Percentiles rank a stretch among this genome's conserved stretches.
These are phyloP conservation scores for Meandrina meandrites DNA, from an alignment of 92 coral and sea anemone species.

Conservation along the genomic window DNA sequence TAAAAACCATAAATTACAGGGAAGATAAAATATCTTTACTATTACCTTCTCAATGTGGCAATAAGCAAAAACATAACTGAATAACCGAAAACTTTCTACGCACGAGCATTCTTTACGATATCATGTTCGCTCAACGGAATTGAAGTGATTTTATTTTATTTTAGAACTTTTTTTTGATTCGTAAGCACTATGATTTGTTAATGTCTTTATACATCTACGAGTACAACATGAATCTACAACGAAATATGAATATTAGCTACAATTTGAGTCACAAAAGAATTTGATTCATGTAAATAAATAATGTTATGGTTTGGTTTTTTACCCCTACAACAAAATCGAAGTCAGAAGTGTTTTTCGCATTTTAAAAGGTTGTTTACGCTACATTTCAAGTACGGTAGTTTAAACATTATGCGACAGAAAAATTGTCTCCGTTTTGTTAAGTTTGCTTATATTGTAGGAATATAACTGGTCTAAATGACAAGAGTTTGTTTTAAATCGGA, in stretches of 20 bases:
- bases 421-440: background rate
- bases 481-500: conserved; percentile 17
- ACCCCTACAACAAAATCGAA: background rate
- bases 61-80: background rate
- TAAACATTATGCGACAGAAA: background rate
- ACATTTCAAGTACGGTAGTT: background rate
- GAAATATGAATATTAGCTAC: background rate
- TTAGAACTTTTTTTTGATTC: too few relatives aligned
- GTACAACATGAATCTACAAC: background rate
- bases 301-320: background rate
- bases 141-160: background rate
- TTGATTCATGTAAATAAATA: background rate
- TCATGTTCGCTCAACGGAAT: too few relatives aligned
- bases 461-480: background rate
- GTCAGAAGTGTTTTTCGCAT: background rate
- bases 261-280: background rate
- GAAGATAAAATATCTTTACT: background rate
- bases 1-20: background rate
- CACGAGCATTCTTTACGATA: background rate
- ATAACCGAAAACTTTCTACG: background rate
- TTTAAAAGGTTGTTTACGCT: background rate
- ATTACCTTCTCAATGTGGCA: background rate
- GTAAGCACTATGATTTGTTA: background rate
- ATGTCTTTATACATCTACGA: background rate
- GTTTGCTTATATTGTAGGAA: background rate